A percentile compares a stretch with the other conserved stretches of the same genome.
phyloP scores from a whole-genome alignment of 2,888 invertebrate genomes.

The Zygothrica quintamaculata region DNA sequence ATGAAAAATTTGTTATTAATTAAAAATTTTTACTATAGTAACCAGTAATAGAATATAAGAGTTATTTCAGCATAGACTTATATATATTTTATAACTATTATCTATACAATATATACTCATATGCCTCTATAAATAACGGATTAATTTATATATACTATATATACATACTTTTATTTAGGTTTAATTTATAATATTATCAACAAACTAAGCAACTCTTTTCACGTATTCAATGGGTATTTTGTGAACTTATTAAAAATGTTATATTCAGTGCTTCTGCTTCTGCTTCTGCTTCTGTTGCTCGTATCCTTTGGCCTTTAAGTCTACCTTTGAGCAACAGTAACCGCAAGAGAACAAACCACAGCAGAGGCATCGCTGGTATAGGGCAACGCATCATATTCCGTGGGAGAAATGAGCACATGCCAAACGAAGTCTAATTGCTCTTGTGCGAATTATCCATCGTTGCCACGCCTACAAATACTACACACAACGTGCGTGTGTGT shows the following conservation, averaged over 20 bases:
- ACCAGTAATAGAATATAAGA: too few species aligned
- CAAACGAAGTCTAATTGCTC: conserved; percentile 71
- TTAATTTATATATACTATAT: too few species aligned
- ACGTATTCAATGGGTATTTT: background rate
- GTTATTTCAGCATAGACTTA: too few species aligned
- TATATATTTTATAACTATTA: too few species aligned
- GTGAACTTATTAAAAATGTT: too few species aligned
- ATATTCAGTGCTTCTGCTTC: background rate
- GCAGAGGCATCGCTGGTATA: conserved; percentile 38
- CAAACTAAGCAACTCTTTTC: too few species aligned
- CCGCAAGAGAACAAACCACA: conserved; percentile 38
- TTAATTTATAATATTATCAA: too few species aligned
- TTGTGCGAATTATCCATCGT: conserved; percentile 36
- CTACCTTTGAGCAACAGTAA: background rate
- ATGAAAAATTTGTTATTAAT: too few species aligned
- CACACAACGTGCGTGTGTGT: conserved; percentile 20
- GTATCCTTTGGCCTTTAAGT: background rate
- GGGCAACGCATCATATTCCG: conserved; percentile 14
- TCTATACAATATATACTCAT: too few species aligned
- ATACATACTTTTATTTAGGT: too few species aligned
- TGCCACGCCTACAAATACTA: conserved; percentile 62
- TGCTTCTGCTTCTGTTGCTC: background rate
- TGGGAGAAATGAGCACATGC: conserved; percentile 29
- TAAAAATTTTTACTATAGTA: too few species aligned
- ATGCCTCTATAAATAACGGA: too few species aligned